Base-by-base conservation (phyloP, 2,888 invertebrate genomes). In the Oscheius sp. region DNA sequence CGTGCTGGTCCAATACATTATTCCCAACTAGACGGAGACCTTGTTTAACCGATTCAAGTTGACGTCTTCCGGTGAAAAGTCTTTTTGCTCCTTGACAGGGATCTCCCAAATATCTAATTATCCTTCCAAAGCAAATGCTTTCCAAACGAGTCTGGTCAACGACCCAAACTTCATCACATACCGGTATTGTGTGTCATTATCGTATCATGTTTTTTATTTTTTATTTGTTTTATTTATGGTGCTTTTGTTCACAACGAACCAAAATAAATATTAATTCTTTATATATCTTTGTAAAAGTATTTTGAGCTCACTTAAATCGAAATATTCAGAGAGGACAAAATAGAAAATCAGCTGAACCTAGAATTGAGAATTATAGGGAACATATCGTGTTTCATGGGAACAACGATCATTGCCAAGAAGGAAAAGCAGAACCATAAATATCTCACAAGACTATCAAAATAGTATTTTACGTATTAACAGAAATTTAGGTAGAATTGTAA, bases 1-100 rank as follows among this genome's bases (percentile, higher is more conserved):
- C 64, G 73, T 9, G 61, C 70, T 26, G 77, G 69, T 14, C 77
- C 77, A 20, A 75, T 79, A 24, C 69, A 72, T 47, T 79, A 73
- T 63, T 68, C 73, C 14, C 77, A 77, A 67, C 59, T 79, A n/a
- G 79, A 79, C 47, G 79, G 79, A 22, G 79, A 79, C 62, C 69
- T 79, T 22, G 79, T 79, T 45, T 79, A 44, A 67, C 33, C 56
- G 6, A 20, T 5, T 56, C 32, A 38, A 33, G 17, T 44, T 24
- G 17, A 17, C 9, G 5, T 59, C 44, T 24, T 14, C 26, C 59
- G 59, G 44, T 59, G 38, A 26, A 17, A 22, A 33, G 32, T 26
- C 28, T n/a, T 59, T 24, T 59, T 20, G 59, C 59, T 6, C 59
- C 47, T 24, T 33, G 30, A 33, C 54, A 54, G 54, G 54, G 54